A percentile compares a stretch with the other conserved stretches of the same genome.
These are phyloP conservation scores for Drosophila neonasuta DNA, from an alignment of 2,888 invertebrate species.

Conservation along the genomic window DNA sequence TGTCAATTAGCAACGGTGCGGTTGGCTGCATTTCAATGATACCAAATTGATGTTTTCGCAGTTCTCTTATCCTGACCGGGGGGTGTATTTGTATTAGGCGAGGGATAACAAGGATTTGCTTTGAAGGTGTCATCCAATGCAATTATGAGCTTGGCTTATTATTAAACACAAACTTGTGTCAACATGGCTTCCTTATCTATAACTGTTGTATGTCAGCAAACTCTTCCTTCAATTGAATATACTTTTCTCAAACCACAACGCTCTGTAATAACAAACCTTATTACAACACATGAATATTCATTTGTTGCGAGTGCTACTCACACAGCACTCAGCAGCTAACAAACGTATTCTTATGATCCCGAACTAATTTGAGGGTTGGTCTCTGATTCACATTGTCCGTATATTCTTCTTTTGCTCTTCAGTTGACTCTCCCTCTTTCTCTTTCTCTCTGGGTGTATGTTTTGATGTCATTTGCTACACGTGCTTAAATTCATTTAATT, in stretches of 20 bases:
- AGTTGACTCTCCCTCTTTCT: slow-evolving; percentile 7
- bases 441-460: slow-evolving; percentile 25
- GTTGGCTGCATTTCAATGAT: slow-evolving; percentile 71
- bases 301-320: not conserved
- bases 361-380: slow-evolving; percentile 75
- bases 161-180: slow-evolving; percentile 4
- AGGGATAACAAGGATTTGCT: slow-evolving; percentile 6
- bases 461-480: slow-evolving; percentile 76
- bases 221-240: not conserved
- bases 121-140: slow-evolving; percentile 14
- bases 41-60: slow-evolving; percentile 42
- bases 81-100: slow-evolving; percentile 1
- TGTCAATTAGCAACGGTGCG: slow-evolving; percentile 78
- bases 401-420: slow-evolving; percentile 4
- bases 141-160: slow-evolving; percentile 14
- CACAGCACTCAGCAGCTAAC: not conserved
- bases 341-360: slow-evolving; percentile 63
- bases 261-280: not conserved
- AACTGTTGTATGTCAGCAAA: not conserved
- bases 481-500: slow-evolving; percentile 76
- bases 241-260: not conserved
- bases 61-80: not conserved
- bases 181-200: not conserved
- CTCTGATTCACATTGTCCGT: slow-evolving; percentile 27
- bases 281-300: slow-evolving; percentile 2